Percentiles rank a stretch among this genome's conserved stretches.
These are phyloP conservation scores for Hycleus phaleratus DNA, from an alignment of 1,140 invertebrate species.

Conservation along the genomic window DNA sequence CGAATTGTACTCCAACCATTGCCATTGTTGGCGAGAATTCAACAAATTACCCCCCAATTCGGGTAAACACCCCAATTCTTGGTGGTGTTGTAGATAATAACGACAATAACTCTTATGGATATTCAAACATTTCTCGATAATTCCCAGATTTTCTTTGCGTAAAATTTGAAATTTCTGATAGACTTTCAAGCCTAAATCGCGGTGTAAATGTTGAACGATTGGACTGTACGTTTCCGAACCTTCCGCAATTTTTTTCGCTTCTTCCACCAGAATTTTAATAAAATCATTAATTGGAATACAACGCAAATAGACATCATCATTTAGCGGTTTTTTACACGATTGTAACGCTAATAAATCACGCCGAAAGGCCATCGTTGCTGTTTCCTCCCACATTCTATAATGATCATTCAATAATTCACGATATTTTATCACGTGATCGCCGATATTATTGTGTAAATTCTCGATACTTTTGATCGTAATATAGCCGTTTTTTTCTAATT, in stretches of 20 bases:
- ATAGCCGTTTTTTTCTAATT: conserved; percentile 55
- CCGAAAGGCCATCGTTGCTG: conserved; percentile 53
- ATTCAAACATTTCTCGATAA: conserved; percentile 55
- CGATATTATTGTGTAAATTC: conserved; percentile 17
- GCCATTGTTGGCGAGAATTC: conserved; percentile 70
- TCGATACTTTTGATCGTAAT: conserved; percentile 46
- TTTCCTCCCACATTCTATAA: conserved; percentile 57
- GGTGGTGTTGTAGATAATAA: conserved; percentile 29
- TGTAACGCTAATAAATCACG: conserved; percentile 57
- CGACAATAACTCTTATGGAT: conserved; percentile 34
- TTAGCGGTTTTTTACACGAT: conserved; percentile 45
- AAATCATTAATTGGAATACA: conserved; percentile 34
- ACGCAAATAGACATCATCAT: conserved; percentile 66
- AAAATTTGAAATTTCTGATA: conserved; percentile 56
- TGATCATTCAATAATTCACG: conserved; percentile 51
- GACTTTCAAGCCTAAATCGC: conserved; percentile 62
- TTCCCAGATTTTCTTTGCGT: conserved; percentile 53
- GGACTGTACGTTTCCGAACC: conserved; percentile 76
- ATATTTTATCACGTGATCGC: conserved; percentile 36
- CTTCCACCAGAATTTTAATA: conserved; percentile 34
- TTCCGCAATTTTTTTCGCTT: conserved; percentile 48
- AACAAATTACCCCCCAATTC: conserved; percentile 30
- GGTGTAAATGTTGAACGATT: conserved; percentile 53
- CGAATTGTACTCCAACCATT: conserved; percentile 50
- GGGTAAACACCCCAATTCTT: conserved; percentile 34